phyloP scores from a whole-genome alignment of 2,888 invertebrate genomes.

The Lithophane semibrunnea region DNA sequence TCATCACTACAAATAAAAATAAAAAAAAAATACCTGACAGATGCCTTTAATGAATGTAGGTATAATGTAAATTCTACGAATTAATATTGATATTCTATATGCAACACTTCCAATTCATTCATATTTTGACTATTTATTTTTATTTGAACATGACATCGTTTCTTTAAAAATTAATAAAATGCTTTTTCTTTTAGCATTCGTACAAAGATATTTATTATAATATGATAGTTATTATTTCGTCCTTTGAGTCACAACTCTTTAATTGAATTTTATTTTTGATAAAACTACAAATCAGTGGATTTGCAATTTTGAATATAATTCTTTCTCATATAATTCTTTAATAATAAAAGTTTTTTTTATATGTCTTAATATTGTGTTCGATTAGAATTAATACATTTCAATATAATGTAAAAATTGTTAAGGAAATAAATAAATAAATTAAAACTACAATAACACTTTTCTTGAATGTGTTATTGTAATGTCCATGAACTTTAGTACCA shows the following conservation, averaged over 20 bases:
- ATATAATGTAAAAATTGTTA: too few relatives aligned
- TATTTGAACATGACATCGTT: background rate
- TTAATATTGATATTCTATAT: background rate
- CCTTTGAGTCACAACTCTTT: background rate
- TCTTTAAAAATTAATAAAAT: background rate
- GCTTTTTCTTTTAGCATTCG: background rate
- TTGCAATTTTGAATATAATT: too few relatives aligned
- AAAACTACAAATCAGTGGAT: too few relatives aligned
- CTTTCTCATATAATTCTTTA: too few relatives aligned
- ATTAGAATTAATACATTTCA: too few relatives aligned
- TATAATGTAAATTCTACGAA: background rate
- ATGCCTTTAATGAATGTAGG: background rate
- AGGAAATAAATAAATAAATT: too few relatives aligned
- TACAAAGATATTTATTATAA: background rate
- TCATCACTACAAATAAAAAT: too few relatives aligned
- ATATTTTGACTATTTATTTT: background rate
- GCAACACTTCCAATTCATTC: background rate
- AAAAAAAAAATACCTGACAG: too few relatives aligned
- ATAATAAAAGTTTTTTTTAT: too few relatives aligned
- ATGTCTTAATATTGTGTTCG: too few relatives aligned
- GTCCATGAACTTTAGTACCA: background rate
- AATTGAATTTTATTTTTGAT: too few relatives aligned
- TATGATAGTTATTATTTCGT: background rate
- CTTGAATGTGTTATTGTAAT: background rate
- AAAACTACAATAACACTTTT: background rate